A percentile compares a stretch with the other conserved stretches of the same genome.
Evolutionary conservation across 1,140 invertebrate species (phyloP).

Genomic region (Elysia chlorotica): DNA sequence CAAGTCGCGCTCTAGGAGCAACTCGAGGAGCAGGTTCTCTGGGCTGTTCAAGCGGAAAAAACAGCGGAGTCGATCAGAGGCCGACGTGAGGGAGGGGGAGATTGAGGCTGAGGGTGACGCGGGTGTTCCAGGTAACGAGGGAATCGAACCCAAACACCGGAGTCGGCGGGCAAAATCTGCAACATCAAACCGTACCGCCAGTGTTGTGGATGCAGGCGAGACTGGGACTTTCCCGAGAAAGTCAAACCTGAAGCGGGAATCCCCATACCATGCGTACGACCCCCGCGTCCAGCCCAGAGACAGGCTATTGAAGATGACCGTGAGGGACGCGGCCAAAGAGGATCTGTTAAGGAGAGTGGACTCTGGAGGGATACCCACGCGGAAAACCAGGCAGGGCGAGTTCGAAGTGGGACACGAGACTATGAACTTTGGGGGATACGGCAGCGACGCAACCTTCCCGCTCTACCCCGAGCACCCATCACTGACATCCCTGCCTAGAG

Average conservation of each 20-base stretch:
- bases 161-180: neutral
- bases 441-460: neutral
- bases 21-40: conserved; percentile 26
- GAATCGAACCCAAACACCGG: neutral
- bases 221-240: neutral
- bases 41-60: conserved; percentile 26
- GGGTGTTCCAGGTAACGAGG: conserved; percentile 17
- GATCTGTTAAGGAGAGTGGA: neutral
- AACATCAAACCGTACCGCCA: neutral
- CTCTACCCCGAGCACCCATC: neutral
- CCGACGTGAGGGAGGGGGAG: conserved; percentile 12
- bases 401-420: neutral
- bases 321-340: conserved; percentile 27
- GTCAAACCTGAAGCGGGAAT: neutral
- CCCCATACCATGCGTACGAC: conserved; percentile 18
- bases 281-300: conserved; percentile 25
- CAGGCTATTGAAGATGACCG: conserved; percentile 30
- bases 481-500: neutral
- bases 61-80: conserved; percentile 26
- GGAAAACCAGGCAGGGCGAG: neutral
- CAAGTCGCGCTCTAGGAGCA: conserved; percentile 27
- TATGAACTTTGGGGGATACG: neutral
- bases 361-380: neutral
- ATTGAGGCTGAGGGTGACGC: conserved; percentile 1
- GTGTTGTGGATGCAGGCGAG: neutral